Evolutionary conservation across 2,797 vertebrate genomes (phyloP).

Genomic region (Anas bahamensis): DNA sequence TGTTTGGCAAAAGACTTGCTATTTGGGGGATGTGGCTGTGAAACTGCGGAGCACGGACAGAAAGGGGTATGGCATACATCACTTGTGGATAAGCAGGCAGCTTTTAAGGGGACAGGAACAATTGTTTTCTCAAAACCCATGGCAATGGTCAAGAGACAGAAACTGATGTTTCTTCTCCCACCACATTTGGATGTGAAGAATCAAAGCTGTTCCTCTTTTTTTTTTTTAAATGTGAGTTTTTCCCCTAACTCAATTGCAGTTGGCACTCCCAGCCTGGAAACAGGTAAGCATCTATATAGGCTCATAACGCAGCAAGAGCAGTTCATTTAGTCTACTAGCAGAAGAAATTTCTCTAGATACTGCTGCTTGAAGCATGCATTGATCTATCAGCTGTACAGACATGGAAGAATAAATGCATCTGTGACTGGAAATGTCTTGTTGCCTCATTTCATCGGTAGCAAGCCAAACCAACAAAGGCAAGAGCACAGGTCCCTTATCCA

Average conservation of each 20-base stretch:
- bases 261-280: slow-evolving; percentile 26
- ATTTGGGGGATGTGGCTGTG: background rate
- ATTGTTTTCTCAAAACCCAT: background rate
- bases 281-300: slow-evolving; percentile 31
- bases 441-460: slow-evolving; percentile 20
- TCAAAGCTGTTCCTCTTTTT: background rate
- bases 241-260: background rate
- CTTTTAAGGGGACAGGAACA: background rate
- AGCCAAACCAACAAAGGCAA: background rate
- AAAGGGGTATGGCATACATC: background rate
- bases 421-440: slow-evolving; percentile 23
- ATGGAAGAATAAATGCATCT: slow-evolving; percentile 57
- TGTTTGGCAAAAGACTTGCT: background rate
- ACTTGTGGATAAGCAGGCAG: background rate
- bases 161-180: background rate
- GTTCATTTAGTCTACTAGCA: background rate
- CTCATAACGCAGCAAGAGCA: background rate
- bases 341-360: background rate
- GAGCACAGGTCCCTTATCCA: background rate
- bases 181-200: background rate
- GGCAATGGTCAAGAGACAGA: background rate
- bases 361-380: slow-evolving; percentile 41
- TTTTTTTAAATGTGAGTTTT: background rate
- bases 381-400: slow-evolving; percentile 55
- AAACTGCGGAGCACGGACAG: background rate